Conservation (phyloP, 2,888 invertebrate genomes). For the Tipula unca region DNA sequence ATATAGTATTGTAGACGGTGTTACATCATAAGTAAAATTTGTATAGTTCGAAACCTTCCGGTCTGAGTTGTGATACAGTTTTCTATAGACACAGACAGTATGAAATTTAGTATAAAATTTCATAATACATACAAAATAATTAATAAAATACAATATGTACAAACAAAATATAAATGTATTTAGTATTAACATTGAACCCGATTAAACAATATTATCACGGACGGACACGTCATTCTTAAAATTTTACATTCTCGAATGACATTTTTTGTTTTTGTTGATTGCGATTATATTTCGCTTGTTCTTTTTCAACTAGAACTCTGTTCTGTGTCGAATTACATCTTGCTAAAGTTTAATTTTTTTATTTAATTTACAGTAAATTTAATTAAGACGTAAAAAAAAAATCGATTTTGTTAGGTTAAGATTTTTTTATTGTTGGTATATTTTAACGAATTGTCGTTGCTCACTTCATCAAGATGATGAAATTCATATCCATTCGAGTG, state of each 20-base stretch:
- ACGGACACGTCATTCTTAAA: not conserved
- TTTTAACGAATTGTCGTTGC: not conserved
- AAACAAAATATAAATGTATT: not conserved
- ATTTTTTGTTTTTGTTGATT: not conserved
- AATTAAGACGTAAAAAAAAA: not conserved
- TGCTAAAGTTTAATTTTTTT: not conserved
- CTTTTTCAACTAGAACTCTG: not conserved
- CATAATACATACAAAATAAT: not conserved
- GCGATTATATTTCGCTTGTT: not conserved
- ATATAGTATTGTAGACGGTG: not conserved
- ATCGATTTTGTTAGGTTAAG: not conserved
- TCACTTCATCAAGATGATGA: not conserved
- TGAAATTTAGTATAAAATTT: not conserved
- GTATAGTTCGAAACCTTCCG: not conserved
- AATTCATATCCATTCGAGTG: not conserved
- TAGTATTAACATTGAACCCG: not conserved
- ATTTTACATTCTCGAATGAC: not conserved
- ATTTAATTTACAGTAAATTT: not conserved
- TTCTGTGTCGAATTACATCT: not conserved
- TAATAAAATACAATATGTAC: not conserved
- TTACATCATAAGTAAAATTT: not conserved
- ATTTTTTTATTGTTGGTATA: not conserved
- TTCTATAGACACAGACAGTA: not conserved
- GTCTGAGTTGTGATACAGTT: not conserved
- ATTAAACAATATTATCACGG: not conserved